Evolutionary conservation across 2,113 vertebrate genomes (phyloP).

Genomic region (Synodontis membranacea): DNA sequence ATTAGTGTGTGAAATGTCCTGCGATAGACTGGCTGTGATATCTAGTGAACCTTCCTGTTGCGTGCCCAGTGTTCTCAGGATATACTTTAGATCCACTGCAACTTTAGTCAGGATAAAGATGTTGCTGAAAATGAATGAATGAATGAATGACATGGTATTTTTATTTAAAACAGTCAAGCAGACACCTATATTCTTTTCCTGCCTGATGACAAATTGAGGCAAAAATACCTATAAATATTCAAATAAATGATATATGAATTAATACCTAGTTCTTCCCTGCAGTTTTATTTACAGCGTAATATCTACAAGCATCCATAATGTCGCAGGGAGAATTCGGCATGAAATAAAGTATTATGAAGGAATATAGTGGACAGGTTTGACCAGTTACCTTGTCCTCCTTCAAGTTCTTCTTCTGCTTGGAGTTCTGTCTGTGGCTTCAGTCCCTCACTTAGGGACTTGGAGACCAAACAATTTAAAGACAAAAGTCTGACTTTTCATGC

Average conservation of each 20-base stretch:
- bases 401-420: slow-evolving; percentile 57
- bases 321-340: slow-evolving; percentile 51
- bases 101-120: background rate
- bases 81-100: background rate
- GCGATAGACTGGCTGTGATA: background rate
- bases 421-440: slow-evolving; percentile 60
- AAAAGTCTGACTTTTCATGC: slow-evolving; percentile 66
- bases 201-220: background rate
- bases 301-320: slow-evolving; percentile 53
- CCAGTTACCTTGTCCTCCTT: slow-evolving; percentile 56
- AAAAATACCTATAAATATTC: background rate
- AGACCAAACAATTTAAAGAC: slow-evolving; percentile 78
- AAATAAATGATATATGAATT: background rate
- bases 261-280: background rate
- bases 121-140: background rate
- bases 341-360: slow-evolving; percentile 39
- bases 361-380: slow-evolving; percentile 70
- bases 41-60: background rate
- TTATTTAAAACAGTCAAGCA: background rate
- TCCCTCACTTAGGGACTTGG: slow-evolving; percentile 71
- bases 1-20: background rate
- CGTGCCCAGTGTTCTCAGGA: background rate
- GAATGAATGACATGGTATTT: background rate
- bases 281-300: background rate
- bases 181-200: background rate